Evolutionary conservation across 2,888 invertebrate species (phyloP).

Genomic region (Pasiphila rectangulata): DNA sequence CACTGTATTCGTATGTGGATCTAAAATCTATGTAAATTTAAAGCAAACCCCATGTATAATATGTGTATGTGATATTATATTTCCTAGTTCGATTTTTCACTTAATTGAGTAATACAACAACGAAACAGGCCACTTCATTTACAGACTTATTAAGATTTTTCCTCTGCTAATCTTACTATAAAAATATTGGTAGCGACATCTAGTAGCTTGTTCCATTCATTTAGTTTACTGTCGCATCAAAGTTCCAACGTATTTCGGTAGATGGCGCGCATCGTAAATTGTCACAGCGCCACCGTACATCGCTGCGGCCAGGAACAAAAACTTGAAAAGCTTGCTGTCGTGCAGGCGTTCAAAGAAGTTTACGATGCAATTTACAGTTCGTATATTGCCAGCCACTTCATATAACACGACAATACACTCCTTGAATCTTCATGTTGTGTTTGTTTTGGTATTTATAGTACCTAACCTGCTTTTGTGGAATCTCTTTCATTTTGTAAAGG

Average conservation of each 20-base stretch:
- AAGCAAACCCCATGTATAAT: no score
- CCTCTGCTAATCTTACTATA: background rate
- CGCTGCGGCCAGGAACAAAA: slow-evolving; percentile 46
- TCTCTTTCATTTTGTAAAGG: slow-evolving; percentile 11
- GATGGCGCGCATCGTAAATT: slow-evolving; percentile 54
- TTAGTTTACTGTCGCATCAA: slow-evolving; percentile 30
- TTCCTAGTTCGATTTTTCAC: no score
- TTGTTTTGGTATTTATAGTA: slow-evolving; percentile 40
- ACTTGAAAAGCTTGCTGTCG: slow-evolving; percentile 33
- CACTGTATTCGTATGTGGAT: no score
- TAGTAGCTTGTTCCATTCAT: slow-evolving; percentile 12
- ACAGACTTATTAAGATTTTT: background rate
- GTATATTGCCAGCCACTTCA: slow-evolving; percentile 71
- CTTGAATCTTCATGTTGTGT: slow-evolving; percentile 51
- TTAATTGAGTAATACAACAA: no score
- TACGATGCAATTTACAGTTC: slow-evolving; percentile 74
- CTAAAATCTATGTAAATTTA: no score
- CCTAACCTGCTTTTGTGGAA: slow-evolving; percentile 36
- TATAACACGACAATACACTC: slow-evolving; percentile 66
- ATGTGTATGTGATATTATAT: no score
- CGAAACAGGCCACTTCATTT: no score
- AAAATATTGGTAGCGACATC: slow-evolving; percentile 35
- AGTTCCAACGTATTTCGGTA: slow-evolving; percentile 51
- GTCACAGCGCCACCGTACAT: slow-evolving; percentile 35
- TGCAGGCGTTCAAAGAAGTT: slow-evolving; percentile 57